Conservation (phyloP, 2,797 vertebrate species). For the Etheostoma perlongum region DNA sequence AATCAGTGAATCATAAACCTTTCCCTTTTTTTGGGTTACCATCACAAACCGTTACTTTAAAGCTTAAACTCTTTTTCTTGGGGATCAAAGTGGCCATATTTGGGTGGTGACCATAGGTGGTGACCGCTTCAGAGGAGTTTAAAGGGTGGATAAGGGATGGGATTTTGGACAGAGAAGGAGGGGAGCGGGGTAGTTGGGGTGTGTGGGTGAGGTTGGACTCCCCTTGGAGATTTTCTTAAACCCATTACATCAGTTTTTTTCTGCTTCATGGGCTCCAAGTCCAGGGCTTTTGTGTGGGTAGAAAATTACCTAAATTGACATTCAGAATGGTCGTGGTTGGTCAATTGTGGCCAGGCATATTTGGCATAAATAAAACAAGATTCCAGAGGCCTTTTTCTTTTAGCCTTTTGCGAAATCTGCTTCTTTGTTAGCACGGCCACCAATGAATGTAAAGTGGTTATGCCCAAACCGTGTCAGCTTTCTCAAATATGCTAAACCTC, state of each 20-base stretch:
- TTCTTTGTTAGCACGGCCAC: conserved; percentile 33
- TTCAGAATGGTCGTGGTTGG: conserved; percentile 73
- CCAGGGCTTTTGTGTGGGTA: conserved; percentile 79
- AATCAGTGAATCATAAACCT: conserved; percentile 77
- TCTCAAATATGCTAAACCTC: conserved; percentile 24
- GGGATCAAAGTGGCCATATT: conserved; percentile 60
- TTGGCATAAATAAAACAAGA: conserved; percentile 74
- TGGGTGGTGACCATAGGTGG: conserved; percentile 44
- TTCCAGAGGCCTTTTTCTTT: conserved; percentile 56
- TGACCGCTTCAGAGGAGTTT: conserved; percentile 42
- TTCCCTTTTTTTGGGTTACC: conserved; percentile 26
- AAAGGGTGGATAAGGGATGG: conserved; percentile 42
- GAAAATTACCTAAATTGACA: conserved; percentile 87
- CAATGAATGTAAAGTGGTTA: conserved; percentile 41
- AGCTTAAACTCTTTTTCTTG: conserved; percentile 30
- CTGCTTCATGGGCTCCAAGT: conserved; percentile 81
- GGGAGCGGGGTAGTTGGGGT: conserved; percentile 17
- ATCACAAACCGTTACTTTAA: conserved; percentile 33
- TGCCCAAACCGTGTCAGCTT: conserved; percentile 21
- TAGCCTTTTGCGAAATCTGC: conserved; percentile 35
- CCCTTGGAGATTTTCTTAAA: conserved; percentile 86
- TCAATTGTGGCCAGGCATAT: conserved; percentile 74
- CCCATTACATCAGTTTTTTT: conserved; percentile 87
- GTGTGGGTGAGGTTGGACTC: conserved; percentile 74
- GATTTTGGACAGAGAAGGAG: conserved; percentile 48